These are phyloP conservation scores for Drosophila falleni DNA, from an alignment of 2,888 invertebrate genomes.

Conservation along the genomic window DNA sequence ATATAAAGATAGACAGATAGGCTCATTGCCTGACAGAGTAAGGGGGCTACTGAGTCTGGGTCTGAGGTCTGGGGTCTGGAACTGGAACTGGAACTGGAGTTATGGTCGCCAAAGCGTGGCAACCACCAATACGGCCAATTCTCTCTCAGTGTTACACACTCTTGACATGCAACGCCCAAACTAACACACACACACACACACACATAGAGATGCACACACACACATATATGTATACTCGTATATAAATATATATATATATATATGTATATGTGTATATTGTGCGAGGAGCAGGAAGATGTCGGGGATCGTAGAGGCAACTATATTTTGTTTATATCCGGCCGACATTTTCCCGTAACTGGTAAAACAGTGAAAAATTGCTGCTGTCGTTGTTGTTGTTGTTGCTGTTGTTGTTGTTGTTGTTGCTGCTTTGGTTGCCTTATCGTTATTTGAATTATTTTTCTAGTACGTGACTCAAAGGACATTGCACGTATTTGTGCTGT, in stretches of 20 bases:
- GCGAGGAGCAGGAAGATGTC: neutral
- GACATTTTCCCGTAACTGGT: conserved; percentile 42
- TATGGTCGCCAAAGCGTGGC: conserved; percentile 61
- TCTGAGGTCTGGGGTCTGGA: conserved; percentile 15
- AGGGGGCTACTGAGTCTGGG: conserved; percentile 16
- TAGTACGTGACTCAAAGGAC: conserved; percentile 77
- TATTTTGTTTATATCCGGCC: conserved; percentile 68
- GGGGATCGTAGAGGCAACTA: conserved; percentile 38
- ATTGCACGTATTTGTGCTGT: conserved; percentile 75
- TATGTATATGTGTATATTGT: conserved; percentile 13
- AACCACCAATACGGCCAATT: conserved; percentile 61
- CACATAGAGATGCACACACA: too few species aligned
- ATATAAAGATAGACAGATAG: conserved; percentile 63
- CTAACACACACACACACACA: conserved; percentile 20
- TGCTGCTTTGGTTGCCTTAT: conserved; percentile 47
- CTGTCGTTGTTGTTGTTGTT: conserved; percentile 24
- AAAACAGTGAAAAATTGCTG: conserved; percentile 37
- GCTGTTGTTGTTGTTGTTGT: conserved; percentile 14
- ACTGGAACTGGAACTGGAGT: conserved; percentile 30
- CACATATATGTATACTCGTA: conserved; percentile 18
- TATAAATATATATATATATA: conserved; percentile 19
- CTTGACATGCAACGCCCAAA: conserved; percentile 61
- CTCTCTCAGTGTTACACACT: conserved; percentile 40
- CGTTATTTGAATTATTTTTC: conserved; percentile 55
- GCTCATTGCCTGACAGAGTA: conserved; percentile 45